Base-by-base conservation (phyloP, 2,888 invertebrate species). In the Achlya flavicornis region DNA sequence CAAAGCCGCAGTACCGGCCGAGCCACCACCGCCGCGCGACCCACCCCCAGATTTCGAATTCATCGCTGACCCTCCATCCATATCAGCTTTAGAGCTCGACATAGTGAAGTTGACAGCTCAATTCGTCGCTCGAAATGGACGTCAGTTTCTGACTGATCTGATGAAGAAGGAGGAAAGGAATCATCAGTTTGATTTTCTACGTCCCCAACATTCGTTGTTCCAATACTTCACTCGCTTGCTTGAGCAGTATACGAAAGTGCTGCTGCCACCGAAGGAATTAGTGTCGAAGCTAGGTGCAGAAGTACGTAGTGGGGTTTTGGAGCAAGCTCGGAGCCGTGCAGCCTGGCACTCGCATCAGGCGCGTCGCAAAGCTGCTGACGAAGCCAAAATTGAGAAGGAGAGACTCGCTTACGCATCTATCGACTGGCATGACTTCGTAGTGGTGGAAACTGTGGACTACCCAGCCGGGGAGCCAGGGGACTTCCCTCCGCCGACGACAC, bases 371-470 rank as follows among this genome's bases (percentile, higher is more conserved):
- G 96, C 98, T 0, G 97, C 97, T 65, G 99, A 99, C 84, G 99
- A 99, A 83, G 99, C 99, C 70, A 98, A 98, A 79, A 95, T 98
- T 10, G 99, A 99, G 88, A 96, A 97, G 68, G 99, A 99, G 88
- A 95, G 99, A 85, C 96, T 98, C 38, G 98, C 98, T 0, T 99
- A 99, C 86, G 99, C 99, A 0, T 98, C 98, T 81, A 99, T 99
- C 70, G 99, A 99, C 87, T 99, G 99, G 99, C 99, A 99, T 86
- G 99, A 99, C 89, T 99, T 99, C 89, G 99, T 99, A 0, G 99
- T 99, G 0, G 99, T 99, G 0, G 99, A 99, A 92, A 99, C 99
- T 0, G 99, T 99, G 0, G 99, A 99, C 89, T 99, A 99, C 87
- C 98, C 99, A 76, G 97, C 98, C 0, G 98, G 98, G 78, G 99